Evolutionary conservation across 1,140 invertebrate genomes (phyloP).

Genomic region (Drosophila ogumai): DNA sequence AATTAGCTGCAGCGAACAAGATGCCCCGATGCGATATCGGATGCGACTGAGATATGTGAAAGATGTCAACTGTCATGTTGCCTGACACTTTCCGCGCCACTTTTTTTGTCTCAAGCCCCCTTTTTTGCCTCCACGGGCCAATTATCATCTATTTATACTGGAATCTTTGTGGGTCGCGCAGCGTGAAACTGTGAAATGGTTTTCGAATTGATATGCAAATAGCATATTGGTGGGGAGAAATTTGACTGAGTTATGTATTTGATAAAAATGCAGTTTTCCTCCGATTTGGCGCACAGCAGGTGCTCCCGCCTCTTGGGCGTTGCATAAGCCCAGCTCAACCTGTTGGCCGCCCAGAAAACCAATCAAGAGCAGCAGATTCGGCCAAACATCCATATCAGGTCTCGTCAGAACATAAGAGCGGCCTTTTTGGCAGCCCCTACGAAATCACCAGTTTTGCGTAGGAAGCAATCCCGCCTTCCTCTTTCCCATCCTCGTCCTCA

Average conservation of each 20-base stretch:
- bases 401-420: slow-evolving; percentile 19
- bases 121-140: slow-evolving; percentile 5
- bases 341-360: slow-evolving; percentile 44
- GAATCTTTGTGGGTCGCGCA: slow-evolving; percentile 33
- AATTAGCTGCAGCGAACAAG: slow-evolving; percentile 42
- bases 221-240: slow-evolving; percentile 26
- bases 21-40: slow-evolving; percentile 9
- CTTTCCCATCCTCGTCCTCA: not conserved
- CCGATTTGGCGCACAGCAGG: slow-evolving; percentile 35
- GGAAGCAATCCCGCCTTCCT: slow-evolving; percentile 6
- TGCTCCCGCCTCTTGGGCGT: slow-evolving; percentile 2
- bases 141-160: slow-evolving; percentile 51
- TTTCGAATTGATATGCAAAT: slow-evolving; percentile 52
- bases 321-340: slow-evolving; percentile 24
- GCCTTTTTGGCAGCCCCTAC: slow-evolving; percentile 13
- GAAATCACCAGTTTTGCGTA: slow-evolving; percentile 20
- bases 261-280: slow-evolving; percentile 35
- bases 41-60: slow-evolving; percentile 29
- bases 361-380: slow-evolving; percentile 37
- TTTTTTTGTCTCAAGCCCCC: slow-evolving; percentile 12
- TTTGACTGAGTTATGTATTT: slow-evolving; percentile 41
- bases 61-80: slow-evolving; percentile 49
- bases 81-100: slow-evolving; percentile 32
- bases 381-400: slow-evolving; percentile 27
- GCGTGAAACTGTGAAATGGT: slow-evolving; percentile 50